Evolutionary conservation across 2,113 vertebrate genomes (phyloP), one percentile per base, ranked within the genome.

Genomic region (Panurus biarmicus): DNA sequence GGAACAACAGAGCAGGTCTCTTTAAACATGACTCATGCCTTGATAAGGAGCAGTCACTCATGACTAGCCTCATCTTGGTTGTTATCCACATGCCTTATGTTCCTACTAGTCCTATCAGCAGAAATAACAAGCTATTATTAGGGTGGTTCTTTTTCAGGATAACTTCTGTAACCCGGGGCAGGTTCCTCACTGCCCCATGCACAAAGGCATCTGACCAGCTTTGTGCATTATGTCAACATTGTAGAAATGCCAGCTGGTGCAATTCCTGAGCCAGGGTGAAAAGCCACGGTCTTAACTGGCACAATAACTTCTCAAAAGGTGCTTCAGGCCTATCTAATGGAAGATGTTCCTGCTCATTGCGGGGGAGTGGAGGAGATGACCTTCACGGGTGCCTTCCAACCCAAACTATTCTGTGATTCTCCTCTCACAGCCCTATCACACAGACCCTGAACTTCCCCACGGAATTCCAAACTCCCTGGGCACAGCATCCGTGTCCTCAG

Each of bases 41-140:
- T 19, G 25, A 40, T 70, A 73, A 70, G 5, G 3, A 35, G 67
- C 79, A 80, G 33, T 31, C 75, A 23, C 42, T 76, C 71, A 7
- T 5, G 47, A 45, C 65, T 23, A 25, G 38, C 24, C 44, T 84
- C 65, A 10, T 45, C 66, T 35, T 31, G 48, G 25, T 54, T 8
- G 4, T 62, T 42, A 81, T 4, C 54, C 56, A 25, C 9, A 3
- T 35, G 60, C 66, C 50, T 10, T 2, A 4, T 60, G 80, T 35
- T 87, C 91, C 77, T 78, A 67, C 75, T 14, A 17, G 20, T 62
- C 65, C 28, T 51, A 57, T 36, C 70, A 29, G 36, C 33, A 62
- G 45, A 7, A 58, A 71, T 28, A 71, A 50, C 77, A 45, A 25
- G 24, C 95, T 96, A 89, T 94, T 94, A 83, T 61, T 85, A 91